Evolutionary conservation across 2,797 vertebrate genomes (phyloP), one percentile per base, ranked within the genome.

Genomic region (Spheniscus humboldti): DNA sequence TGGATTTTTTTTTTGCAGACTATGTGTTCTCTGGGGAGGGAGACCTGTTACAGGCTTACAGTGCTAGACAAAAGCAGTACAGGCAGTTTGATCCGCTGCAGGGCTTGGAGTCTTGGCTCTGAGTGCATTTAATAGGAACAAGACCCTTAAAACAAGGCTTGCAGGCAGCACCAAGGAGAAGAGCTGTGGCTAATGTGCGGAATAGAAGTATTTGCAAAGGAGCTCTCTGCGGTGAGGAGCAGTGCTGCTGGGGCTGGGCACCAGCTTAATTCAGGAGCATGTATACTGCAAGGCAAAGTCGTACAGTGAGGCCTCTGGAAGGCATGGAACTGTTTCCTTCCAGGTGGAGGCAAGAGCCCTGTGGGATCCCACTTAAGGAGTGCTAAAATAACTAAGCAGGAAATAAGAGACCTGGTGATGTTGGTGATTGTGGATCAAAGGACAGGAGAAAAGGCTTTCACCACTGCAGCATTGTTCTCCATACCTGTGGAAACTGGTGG

Each of bases 71-170:
- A 56, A 74, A 84, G 53, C 71, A 71, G 31, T 67, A 16, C 45
- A 74, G 67, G 69, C 88, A 87, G 48, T 73, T 95, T 14, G 28
- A 35, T 77, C 48, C 0, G 5, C 90, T 95, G 37, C 90, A 92
- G 79, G 90, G 66, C 94, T 96, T 62, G 60, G 90, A 97, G 55
- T 74, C 72, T 96, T 96, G 93, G 39, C 92, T 92, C 94, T 71
- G 53, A 87, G 50, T 84, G 47, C 33, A 20, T 84, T 96, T 89
- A 91, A 9, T 78, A n/a, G 79, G 77, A 92, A 8, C 52, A 78
- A 94, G 68, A 56, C 68, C 60, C 76, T 74, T 79, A 67, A 74
- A 77, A 77, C n/a, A 39, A 66, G 64, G 60, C 86, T 97, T 79
- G 45, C 55, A 94, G 91, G 96, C 91, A 82, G 81, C 73, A 84